phyloP scores from a whole-genome alignment of 2,797 vertebrate genomes.

The Chloroceryle amazona region DNA sequence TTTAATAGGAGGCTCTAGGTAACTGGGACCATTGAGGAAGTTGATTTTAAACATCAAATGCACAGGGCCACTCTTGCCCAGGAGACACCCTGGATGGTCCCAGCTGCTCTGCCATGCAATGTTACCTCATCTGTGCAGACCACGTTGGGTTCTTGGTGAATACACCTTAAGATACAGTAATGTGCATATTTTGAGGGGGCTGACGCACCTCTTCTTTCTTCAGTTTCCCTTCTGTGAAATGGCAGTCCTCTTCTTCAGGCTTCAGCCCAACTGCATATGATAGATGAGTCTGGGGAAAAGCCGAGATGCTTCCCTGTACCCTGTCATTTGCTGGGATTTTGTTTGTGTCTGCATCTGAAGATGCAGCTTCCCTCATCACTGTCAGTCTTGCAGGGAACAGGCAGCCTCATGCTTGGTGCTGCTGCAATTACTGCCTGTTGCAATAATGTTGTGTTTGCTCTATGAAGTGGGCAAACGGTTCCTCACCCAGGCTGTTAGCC shows the following conservation, averaged over 20 bases:
- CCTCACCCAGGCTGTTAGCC: background rate
- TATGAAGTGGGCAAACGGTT: background rate
- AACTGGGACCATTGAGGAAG: background rate
- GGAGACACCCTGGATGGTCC: background rate
- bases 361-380: accelerated
- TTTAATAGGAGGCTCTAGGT: background rate
- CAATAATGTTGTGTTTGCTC: background rate
- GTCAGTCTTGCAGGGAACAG: background rate
- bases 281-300: background rate
- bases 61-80: background rate
- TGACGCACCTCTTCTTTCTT: background rate
- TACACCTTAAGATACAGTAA: background rate
- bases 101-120: background rate
- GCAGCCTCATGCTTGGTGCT: background rate
- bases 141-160: background rate
- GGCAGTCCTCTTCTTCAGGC: background rate
- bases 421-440: background rate
- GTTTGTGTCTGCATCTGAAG: background rate
- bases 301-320: background rate
- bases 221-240: background rate
- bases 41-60: background rate
- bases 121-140: background rate
- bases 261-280: background rate
- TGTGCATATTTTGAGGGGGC: background rate
- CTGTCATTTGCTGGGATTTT: background rate